These are phyloP conservation scores for Ephestia elutella DNA, from an alignment of 1,140 invertebrate genomes.

Conservation along the genomic window DNA sequence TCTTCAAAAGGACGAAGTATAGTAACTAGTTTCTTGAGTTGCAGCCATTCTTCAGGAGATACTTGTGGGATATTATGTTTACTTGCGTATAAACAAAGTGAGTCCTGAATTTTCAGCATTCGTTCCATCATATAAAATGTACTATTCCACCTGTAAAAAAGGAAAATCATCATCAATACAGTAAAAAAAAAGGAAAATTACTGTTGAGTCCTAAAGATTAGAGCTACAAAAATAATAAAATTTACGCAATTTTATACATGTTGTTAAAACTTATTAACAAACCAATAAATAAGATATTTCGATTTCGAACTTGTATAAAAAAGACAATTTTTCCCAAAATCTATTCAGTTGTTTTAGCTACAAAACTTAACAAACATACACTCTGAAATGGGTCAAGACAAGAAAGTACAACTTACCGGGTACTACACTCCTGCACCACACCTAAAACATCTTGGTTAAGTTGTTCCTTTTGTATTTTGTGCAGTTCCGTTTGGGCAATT, in stretches of 20 bases:
- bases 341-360: too few species aligned
- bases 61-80: slow-evolving; percentile 25
- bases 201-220: too few species aligned
- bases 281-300: too few species aligned
- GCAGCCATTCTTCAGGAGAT: slow-evolving; percentile 20
- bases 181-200: slow-evolving; percentile 8
- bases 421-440: slow-evolving; percentile 22
- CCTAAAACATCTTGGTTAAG: slow-evolving; percentile 23
- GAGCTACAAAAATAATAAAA: neutral
- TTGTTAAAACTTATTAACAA: too few species aligned
- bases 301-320: too few species aligned
- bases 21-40: slow-evolving; percentile 21
- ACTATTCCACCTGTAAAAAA: slow-evolving; percentile 21
- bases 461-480: slow-evolving; percentile 26
- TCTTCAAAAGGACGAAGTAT: slow-evolving; percentile 23
- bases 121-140: slow-evolving; percentile 28
- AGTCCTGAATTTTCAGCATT: slow-evolving; percentile 24
- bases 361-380: too few species aligned
- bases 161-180: slow-evolving; percentile 6
- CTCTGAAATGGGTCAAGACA: too few species aligned
- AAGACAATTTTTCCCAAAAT: too few species aligned
- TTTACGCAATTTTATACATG: too few species aligned
- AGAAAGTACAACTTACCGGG: neutral
- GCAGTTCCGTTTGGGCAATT: slow-evolving; percentile 24
- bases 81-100: slow-evolving; percentile 21